Base-by-base conservation (phyloP, 1,140 invertebrate species). In the Brachystomella parvula region DNA sequence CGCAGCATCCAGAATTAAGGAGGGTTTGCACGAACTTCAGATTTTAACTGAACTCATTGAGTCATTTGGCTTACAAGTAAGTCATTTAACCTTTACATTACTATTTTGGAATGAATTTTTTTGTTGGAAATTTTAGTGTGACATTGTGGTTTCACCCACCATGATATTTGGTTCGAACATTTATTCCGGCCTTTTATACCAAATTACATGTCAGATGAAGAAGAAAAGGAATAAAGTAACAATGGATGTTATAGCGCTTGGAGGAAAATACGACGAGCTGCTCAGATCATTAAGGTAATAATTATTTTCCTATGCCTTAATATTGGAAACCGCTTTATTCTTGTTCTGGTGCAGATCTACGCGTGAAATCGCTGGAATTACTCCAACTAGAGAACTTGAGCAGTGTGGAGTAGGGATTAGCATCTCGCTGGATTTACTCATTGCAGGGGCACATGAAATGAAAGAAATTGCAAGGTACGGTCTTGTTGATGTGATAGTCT, bases 401-500 rank as follows among this genome's bases (percentile, higher is more conserved):
- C 84, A 85, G 69, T 81, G 79, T 61, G 88, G 84, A 0, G 87
- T 86, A 2, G 90, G 89, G 17, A 82, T 90, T 17, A 89, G 88
- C 39, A 81, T 92, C 49, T 87, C 85, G 0, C 75, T 92, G 61
- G 82, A 82, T 61, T 87, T 85, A 75, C 76, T 91, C 32, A 81
- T 87, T 0, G 79, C 81, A 53, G 80, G 81, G 19, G 75, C 84
- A 30, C 77, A 78, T 60, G 74, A 77, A 65, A 35, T 39, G 64
- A 73, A 76, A 66, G 77, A 77, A 65, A 81, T 29, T 73, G 72
- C 17, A 59, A 73, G 75, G 70, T 73, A 71, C 3, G 76, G 77
- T 47, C 58, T 76, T n/a, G 76, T 85, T 24, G 86, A 90, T 74
- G 82, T 87, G 0, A 78, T 86, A 3, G 82, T 92, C 2, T 88